Evolutionary conservation across 2,113 vertebrate genomes (phyloP).

Genomic region (Sitta europaea): DNA sequence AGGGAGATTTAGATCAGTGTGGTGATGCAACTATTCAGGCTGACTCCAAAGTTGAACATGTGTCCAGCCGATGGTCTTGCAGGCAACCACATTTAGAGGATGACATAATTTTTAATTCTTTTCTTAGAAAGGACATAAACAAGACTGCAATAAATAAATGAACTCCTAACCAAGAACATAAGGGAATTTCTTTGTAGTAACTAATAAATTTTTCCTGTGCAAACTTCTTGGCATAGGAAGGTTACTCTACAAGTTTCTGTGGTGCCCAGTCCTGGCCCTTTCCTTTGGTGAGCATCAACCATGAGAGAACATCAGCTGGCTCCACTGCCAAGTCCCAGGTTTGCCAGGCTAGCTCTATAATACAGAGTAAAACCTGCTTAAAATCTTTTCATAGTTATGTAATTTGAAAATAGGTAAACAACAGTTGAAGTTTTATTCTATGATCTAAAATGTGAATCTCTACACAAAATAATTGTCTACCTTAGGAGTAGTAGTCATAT

Average conservation of each 20-base stretch:
- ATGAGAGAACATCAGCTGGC: accelerated
- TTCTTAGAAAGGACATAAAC: background rate
- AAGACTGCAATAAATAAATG: background rate
- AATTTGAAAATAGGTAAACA: background rate
- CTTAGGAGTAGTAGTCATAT: background rate
- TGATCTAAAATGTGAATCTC: background rate
- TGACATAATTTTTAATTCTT: background rate
- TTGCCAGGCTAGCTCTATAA: background rate
- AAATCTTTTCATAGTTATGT: background rate
- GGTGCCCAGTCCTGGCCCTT: background rate
- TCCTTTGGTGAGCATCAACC: background rate
- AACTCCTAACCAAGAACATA: background rate
- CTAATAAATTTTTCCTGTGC: background rate
- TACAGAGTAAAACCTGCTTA: background rate
- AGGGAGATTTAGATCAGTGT: background rate
- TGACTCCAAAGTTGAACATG: background rate
- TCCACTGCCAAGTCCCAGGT: background rate
- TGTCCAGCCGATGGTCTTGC: background rate
- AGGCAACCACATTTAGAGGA: background rate
- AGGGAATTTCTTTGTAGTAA: background rate
- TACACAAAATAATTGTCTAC: background rate
- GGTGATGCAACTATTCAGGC: background rate
- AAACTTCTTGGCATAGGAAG: background rate
- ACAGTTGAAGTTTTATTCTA: background rate
- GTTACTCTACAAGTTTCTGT: background rate